Evolutionary conservation across 1,140 invertebrate genomes (phyloP).

Genomic region (Agrypnia vestita): DNA sequence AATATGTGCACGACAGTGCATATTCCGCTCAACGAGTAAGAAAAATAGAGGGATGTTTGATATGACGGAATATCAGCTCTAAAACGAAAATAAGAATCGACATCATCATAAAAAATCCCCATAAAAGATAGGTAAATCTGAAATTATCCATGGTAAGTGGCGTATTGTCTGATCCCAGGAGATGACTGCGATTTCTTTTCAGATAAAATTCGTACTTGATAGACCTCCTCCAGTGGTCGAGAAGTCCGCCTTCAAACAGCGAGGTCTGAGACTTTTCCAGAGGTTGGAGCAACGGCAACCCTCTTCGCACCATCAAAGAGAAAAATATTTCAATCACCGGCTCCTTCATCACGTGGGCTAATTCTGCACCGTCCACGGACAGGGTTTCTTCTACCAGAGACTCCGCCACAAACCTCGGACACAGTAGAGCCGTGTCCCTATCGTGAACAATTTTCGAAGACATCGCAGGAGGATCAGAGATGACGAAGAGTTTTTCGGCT

Average conservation of each 20-base stretch:
- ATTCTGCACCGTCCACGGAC: conserved; percentile 30
- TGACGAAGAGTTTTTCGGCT: conserved; percentile 21
- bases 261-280: conserved; percentile 37
- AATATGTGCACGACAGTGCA: too few species aligned
- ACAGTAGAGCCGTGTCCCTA: conserved; percentile 33
- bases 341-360: conserved; percentile 49
- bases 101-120: background rate
- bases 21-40: too few species aligned
- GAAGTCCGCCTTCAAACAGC: conserved; percentile 41
- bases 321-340: conserved; percentile 32
- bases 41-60: too few species aligned
- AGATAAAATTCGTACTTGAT: conserved; percentile 1
- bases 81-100: background rate
- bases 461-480: conserved; percentile 19
- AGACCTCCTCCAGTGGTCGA: conserved; percentile 37
- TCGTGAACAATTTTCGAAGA: background rate
- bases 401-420: conserved; percentile 39
- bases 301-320: conserved; percentile 40
- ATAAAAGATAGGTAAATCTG: conserved; percentile 1
- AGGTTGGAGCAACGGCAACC: conserved; percentile 28
- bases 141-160: conserved; percentile 7
- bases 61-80: background rate
- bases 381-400: conserved; percentile 22
- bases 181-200: background rate
- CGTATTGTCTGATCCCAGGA: background rate